Evolutionary conservation across 2,888 invertebrate genomes (phyloP).

Genomic region (Caradrina clavipalpis): DNA sequence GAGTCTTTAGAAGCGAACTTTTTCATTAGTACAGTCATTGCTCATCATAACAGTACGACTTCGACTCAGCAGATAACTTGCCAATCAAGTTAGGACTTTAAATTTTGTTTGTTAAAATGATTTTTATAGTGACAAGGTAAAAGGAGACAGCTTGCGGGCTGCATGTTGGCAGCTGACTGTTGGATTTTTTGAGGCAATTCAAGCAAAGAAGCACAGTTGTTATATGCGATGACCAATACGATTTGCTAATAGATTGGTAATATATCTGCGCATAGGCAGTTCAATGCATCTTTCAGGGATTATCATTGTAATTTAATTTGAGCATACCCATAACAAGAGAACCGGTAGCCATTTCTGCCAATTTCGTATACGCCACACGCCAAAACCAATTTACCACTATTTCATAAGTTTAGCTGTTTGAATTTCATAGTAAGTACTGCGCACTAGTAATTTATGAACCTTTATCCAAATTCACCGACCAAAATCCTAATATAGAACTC

Average conservation of each 20-base stretch:
- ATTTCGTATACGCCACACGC: constrained; percentile 16
- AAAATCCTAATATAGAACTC: constrained; percentile 21
- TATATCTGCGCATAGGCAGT: too few species aligned
- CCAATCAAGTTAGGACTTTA: too few species aligned
- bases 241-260: too few species aligned
- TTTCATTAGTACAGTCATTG: neutral
- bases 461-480: constrained; percentile 30
- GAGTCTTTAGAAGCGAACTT: neutral
- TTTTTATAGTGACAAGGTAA: too few species aligned
- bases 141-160: too few species aligned
- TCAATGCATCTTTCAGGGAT: neutral
- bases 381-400: constrained; percentile 43
- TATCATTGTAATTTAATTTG: neutral
- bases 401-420: constrained; percentile 46
- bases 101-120: too few species aligned
- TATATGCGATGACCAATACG: too few species aligned
- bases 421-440: constrained; percentile 30
- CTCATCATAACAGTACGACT: too few species aligned
- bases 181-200: too few species aligned
- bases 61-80: too few species aligned
- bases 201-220: too few species aligned
- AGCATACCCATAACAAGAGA: neutral
- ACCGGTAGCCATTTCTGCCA: constrained; percentile 1
- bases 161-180: too few species aligned
- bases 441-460: constrained; percentile 34